Base-by-base conservation (phyloP, 2,797 vertebrate genomes). In the Vireo griseus region DNA sequence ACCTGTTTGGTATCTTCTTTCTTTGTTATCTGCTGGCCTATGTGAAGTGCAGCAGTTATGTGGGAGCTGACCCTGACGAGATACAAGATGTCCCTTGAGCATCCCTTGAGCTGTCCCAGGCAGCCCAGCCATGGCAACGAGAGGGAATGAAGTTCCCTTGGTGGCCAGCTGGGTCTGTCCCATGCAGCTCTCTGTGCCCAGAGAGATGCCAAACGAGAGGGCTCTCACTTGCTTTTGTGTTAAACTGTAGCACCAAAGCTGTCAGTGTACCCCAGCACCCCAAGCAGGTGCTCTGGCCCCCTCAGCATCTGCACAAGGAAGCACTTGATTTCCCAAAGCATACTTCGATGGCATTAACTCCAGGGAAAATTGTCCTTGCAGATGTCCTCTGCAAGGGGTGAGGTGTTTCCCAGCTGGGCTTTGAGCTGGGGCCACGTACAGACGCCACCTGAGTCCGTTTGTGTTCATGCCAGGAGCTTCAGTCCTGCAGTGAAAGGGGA, bases 401-500 rank as follows among this genome's bases (percentile, higher is more conserved):
- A 19, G 42, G 10, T 8, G 13, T 18, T 63, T 22, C 6, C 13
- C 37, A 39, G 42, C 16, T 45, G 44, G 59, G 31, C 6, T 35
- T 28, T 17, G 44, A 31, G 13, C 31, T 54, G 28, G 57, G n/a
- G 55, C 19, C 8, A 51, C 44, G 5, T 12, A 24, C 44, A 50
- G 63, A 7, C 28, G 76, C 6, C 1, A 1, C 33, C 59, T 44
- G 37, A 16, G 8, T 28, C 40, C 73, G 29, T 10, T 13, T 25
- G 17, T 22, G 33, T 12, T 31, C 3, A 0, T 31, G 51, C 33
- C 31, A 37, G 59, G 42, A 33, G 25, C 5, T 54, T 47, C 37
- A 55, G 11, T n/a, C 54, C 63, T 0, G 0, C 5, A 0, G 20
- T 14, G 29, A 11, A 39, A 40, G 17, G 5, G 15, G 1, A 3